Conservation (phyloP, 53 echinoderm and acorn worm genomes). For the Echinarachnius parma region DNA sequence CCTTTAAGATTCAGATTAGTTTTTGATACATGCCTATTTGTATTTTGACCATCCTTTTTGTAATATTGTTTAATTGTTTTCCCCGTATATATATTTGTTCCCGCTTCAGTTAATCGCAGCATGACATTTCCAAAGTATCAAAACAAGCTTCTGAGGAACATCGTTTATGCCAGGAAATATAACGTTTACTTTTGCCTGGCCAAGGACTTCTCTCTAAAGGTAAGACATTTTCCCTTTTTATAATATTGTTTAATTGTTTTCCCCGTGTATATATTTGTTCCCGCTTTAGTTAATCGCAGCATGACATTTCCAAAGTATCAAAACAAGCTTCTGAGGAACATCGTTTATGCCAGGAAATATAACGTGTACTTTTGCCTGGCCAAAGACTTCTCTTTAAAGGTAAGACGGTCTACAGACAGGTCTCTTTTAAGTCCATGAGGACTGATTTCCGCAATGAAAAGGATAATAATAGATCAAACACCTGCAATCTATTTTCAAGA, state of each 20-base stretch:
- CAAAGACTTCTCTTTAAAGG: slow-evolving; percentile 96
- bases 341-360: slow-evolving; percentile 87
- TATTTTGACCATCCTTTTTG: too few species aligned
- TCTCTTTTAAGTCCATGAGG: too few species aligned
- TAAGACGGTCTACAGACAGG: slow-evolving; percentile 27
- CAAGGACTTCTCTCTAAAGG: neutral
- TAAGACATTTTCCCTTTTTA: too few species aligned
- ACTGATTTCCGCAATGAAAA: too few species aligned
- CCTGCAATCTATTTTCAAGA: too few species aligned
- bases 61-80: too few species aligned
- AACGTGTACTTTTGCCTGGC: slow-evolving; percentile 98
- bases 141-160: slow-evolving; percentile 85
- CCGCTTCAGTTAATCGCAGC: slow-evolving; percentile 75
- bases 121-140: slow-evolving; percentile 91
- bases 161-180: slow-evolving; percentile 87
- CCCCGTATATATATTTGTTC: too few species aligned
- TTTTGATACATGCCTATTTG: too few species aligned
- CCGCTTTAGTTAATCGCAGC: slow-evolving; percentile 75
- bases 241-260: too few species aligned
- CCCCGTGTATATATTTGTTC: too few species aligned
- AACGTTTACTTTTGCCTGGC: slow-evolving; percentile 63
- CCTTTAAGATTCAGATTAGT: too few species aligned
- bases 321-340: slow-evolving; percentile 85
- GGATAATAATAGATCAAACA: too few species aligned
- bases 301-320: slow-evolving; percentile 91